Conservation (phyloP, 2,797 vertebrate genomes). For the Neopelma chrysocephalum region DNA sequence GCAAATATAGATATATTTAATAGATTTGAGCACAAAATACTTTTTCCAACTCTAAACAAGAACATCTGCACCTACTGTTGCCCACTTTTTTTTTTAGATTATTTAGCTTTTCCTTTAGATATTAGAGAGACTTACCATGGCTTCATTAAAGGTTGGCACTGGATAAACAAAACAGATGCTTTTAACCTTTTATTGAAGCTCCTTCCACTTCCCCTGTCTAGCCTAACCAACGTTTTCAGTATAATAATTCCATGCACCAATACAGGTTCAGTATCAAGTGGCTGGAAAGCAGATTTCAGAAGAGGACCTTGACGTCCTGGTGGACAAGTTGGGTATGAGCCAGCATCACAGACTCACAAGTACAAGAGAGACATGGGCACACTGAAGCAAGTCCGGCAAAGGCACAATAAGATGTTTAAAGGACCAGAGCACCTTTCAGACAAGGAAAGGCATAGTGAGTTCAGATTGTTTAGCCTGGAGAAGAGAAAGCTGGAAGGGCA, state of each 20-base stretch:
- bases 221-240: not conserved
- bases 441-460: not conserved
- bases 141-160: not conserved
- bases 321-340: accelerated
- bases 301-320: not conserved
- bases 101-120: not conserved
- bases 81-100: not conserved
- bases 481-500: not conserved
- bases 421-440: not conserved
- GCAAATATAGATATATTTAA: not conserved
- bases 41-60: not conserved
- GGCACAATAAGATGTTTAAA: not conserved
- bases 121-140: not conserved
- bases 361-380: not conserved
- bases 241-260: not conserved
- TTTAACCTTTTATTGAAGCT: not conserved
- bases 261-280: not conserved
- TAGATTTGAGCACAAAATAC: not conserved
- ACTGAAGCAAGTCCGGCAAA: not conserved
- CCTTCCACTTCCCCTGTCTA: not conserved
- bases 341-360: not conserved
- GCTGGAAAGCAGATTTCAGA: not conserved
- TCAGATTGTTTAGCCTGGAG: not conserved
- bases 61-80: not conserved
- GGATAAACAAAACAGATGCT: not conserved